Base-by-base conservation (phyloP, 2,797 vertebrate species). In the Perodicticus potto region DNA sequence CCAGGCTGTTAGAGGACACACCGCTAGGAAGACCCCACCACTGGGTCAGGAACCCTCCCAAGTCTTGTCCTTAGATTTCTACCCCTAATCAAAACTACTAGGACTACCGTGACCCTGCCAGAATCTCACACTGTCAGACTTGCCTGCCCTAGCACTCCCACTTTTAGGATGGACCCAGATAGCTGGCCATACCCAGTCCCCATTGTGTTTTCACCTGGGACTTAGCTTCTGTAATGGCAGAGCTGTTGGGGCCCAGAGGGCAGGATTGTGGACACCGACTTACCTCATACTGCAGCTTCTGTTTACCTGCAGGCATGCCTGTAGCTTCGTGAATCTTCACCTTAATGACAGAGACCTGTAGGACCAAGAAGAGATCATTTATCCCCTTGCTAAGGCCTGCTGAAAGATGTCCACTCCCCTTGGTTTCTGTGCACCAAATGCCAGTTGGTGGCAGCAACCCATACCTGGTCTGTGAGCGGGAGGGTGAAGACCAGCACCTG, bases 281-380 rank as follows among this genome's bases (percentile, higher is more conserved):
- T 98, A 99, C 99, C 99, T 99, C 99, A 2, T 99, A 99, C 97
- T 99, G 99, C 65, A 99, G 98, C 98, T 99, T 99, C 98, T 99
- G 99, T 85, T 99, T 99, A 89, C 99, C 99, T 77, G 99, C 99
- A 2, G 99, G 99, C 99, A 99, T 99, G 63, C 99, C 99, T 0
- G 99, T 99, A 65, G 99, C 99, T 98, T 99, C 99, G 0, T 99
- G 99, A 98, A 99, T 99, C 98, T 99, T 99, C 96, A 99, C 99
- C 99, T 99, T 99, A 97, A 99, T 99, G 89, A 99, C 99, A 88
- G 99, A 99, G 85, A 99, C 99, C 99, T 99, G 94, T 16, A 13
- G 69, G 81, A 98, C 23, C 97, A 85, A 98, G 0, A 89, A 57
- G 74, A 93, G 16, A 34, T 91, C 73, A 90, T 22, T 23, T 10